Base-by-base conservation (phyloP, 2,113 vertebrate species). In the Danionella cerebrum region DNA sequence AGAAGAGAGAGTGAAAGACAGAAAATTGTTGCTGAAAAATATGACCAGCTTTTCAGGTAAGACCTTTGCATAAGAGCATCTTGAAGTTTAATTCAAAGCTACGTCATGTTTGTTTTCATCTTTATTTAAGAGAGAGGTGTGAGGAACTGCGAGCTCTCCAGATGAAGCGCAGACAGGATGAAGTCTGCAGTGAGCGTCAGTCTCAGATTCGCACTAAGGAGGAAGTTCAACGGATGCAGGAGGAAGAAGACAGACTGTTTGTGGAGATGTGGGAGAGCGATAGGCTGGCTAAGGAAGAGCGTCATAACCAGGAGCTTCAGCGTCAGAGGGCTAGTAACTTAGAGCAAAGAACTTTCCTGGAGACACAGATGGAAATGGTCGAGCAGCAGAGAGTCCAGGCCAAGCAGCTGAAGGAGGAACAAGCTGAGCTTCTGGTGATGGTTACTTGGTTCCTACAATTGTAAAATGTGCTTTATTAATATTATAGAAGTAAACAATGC, bases 11-110 rank as follows among this genome's bases (percentile, higher is more conserved):
- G 76, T 1, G 91, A 92, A 7, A 84, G 91, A 25, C 79, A 88
- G 68, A 74, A 82, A 11, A 27, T 93, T 38, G 92, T 91, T 41
- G 79, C 86, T 27, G 84, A 91, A 33, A 97, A 93, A 63, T 72
- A 83, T 68, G 92, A 97, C 0, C 94, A 92, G 66, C 91, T 90
- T 11, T 94, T 95, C 87, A 92, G 90, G 95, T 96, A 87, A 10
- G 19, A 33, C 3, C 1, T 33, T 33, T 33, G 3, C 5, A 33
- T 33, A 9, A 33, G 25, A 7, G 1, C 5, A 18, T 19, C n/a
- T 3, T 53, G 10, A 33, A 53, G 5, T 53, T 33, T 6, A n/a
- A 50, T 27, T 6, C 22, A 50, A 16, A 51, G 6, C 24, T 38
- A 6, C 0, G 14, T 1, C 8, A 36, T 58, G n/a, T 42, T 67